These are phyloP conservation scores for Bembecia ichneumoniformis DNA, from an alignment of 2,888 invertebrate genomes.

Conservation along the genomic window DNA sequence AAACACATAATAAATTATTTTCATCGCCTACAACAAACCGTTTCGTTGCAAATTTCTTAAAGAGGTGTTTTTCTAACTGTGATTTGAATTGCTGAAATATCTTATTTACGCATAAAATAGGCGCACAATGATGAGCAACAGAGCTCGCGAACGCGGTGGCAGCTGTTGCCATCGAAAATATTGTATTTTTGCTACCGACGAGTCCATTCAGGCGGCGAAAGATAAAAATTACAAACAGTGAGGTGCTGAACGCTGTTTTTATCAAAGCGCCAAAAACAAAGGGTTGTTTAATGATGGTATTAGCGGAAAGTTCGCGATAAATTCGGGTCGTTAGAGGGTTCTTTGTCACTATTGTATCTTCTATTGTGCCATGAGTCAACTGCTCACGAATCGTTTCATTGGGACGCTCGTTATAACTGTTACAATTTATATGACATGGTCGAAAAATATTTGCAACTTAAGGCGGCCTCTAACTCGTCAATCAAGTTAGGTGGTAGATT, in stretches of 20 bases:
- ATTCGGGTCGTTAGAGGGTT: slow-evolving; percentile 59
- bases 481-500: no score
- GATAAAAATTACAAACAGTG: slow-evolving; percentile 64
- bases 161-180: slow-evolving; percentile 39
- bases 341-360: slow-evolving; percentile 57
- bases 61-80: slow-evolving; percentile 1
- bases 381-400: slow-evolving; percentile 37
- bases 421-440: no score
- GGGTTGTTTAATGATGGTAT: slow-evolving; percentile 68
- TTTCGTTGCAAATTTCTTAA: slow-evolving; percentile 1
- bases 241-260: slow-evolving; percentile 58
- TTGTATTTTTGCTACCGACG: slow-evolving; percentile 45
- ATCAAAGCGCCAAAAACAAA: slow-evolving; percentile 63
- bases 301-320: slow-evolving; percentile 69
- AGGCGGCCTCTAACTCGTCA: no score
- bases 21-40: slow-evolving; percentile 1
- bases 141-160: slow-evolving; percentile 7
- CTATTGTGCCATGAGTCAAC: slow-evolving; percentile 48
- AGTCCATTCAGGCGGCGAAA: slow-evolving; percentile 48
- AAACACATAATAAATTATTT: slow-evolving; percentile 4
- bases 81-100: slow-evolving; percentile 2
- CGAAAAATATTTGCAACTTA: no score
- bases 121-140: not conserved
- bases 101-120: not conserved
- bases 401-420: slow-evolving; percentile 17